Conservation (phyloP, 2,888 invertebrate genomes). For the Petrolisthes manimaculis region DNA sequence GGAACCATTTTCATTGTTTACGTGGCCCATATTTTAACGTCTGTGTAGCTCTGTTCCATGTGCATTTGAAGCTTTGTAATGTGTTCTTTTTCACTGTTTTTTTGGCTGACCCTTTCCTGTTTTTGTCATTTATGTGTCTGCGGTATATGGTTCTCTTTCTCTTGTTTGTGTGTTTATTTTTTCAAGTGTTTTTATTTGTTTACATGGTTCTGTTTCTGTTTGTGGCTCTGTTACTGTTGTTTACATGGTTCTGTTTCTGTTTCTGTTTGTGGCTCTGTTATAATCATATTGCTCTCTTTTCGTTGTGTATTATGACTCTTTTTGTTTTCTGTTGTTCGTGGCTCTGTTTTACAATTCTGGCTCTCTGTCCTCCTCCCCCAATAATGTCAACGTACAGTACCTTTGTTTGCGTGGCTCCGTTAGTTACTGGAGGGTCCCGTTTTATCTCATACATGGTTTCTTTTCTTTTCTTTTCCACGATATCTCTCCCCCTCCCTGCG, state of each 20-base stretch:
- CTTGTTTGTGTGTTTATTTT: neutral
- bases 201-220: neutral
- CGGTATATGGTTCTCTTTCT: neutral
- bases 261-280: neutral
- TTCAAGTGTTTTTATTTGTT: neutral
- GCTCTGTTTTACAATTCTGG: neutral
- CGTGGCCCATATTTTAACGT: neutral
- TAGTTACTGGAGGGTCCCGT: neutral
- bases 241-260: neutral
- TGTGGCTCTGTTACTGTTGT: neutral
- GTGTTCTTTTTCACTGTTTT: neutral
- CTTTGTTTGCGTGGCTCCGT: too few relatives aligned
- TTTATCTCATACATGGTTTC: neutral
- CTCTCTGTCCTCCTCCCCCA: neutral
- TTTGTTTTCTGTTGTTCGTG: neutral
- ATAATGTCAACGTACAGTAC: too few relatives aligned
- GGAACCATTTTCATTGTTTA: neutral
- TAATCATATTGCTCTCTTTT: neutral
- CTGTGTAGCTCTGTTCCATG: neutral
- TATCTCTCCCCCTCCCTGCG: neutral
- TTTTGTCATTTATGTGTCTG: neutral
- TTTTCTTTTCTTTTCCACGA: neutral
- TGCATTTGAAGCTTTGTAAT: neutral
- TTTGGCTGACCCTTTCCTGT: neutral
- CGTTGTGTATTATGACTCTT: neutral